Evolutionary conservation across 2,797 vertebrate species (phyloP), one percentile per base, ranked within the genome.

Genomic region (Rhabdophis nuchalis): DNA sequence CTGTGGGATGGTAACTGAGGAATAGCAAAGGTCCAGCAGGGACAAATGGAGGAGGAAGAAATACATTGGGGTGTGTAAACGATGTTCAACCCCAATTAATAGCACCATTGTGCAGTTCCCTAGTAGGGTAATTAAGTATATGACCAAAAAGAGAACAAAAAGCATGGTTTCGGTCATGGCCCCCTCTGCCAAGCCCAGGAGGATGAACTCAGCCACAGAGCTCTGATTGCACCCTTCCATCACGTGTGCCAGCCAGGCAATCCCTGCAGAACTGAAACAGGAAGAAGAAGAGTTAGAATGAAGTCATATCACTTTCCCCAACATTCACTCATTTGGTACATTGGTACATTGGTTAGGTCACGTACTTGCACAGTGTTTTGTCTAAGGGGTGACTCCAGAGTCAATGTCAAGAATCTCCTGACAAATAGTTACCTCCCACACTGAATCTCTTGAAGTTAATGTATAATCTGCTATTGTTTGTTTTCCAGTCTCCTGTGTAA

Each of bases 1-100:
- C 88, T 94, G 91, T 32, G 95, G 94, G 11, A 94, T 56, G 0
- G 95, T 94, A 41, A 92, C 91, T 9, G 93, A 94, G 57, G 91
- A 90, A 27, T 91, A 95, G 57, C 94, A 94, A 54, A 94, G 41
- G 11, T 95, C 95, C 52, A 92, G 29, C 23, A 94, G 52, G 8
- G 93, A 94, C 4, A 95, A 82, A n/a, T 92, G 92, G 23, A 61
- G 93, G 27, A 95, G 92, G 32, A 95, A 93, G 68, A 93, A 94
- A 86, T 93, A 95, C 93, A 95, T 93, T 4, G 95, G 93, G 1
- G 89, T 95, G 12, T 95, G 93, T 82, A 96, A 94, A 27, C 88
- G 36, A 32, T n/a, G 12, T 8, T 95, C 86, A 88, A 2, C 29
- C 3, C 56, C 32, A 5, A 94, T 92, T 27, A 94, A 52, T 25